These are phyloP conservation scores for Polyommatus iphigenia DNA, from an alignment of 2,888 invertebrate genomes.

Conservation along the genomic window DNA sequence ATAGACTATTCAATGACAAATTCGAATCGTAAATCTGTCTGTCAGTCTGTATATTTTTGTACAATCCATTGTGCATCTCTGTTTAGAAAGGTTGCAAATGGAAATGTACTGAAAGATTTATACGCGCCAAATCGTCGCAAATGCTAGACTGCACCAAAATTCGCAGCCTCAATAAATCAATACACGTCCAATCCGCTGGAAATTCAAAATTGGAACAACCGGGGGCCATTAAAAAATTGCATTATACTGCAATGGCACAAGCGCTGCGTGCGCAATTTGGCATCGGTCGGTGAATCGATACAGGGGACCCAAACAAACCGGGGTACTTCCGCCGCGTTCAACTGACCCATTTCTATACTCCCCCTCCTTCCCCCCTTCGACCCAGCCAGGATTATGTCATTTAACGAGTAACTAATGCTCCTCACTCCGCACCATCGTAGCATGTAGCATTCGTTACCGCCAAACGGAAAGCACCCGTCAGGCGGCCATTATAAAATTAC, in stretches of 20 bases:
- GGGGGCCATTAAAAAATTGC: constrained; percentile 35
- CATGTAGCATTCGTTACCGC: neutral
- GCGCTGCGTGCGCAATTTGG: constrained; percentile 64
- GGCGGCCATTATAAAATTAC: neutral
- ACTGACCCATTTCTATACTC: constrained; percentile 68
- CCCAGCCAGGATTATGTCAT: constrained; percentile 44
- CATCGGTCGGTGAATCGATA: constrained; percentile 61
- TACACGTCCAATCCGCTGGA: neutral
- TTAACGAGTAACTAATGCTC: constrained; percentile 35
- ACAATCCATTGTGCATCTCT: neutral
- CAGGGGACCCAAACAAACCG: constrained; percentile 74
- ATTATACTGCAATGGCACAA: constrained; percentile 42
- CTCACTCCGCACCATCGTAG: constrained; percentile 31
- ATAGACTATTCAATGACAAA: neutral
- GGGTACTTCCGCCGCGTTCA: constrained; percentile 61
- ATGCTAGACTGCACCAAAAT: neutral
- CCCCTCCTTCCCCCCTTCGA: constrained; percentile 46
- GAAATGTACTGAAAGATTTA: no score
- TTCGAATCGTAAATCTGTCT: neutral
- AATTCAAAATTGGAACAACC: constrained; percentile 10
- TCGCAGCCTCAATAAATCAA: neutral
- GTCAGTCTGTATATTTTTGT: neutral
- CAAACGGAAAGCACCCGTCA: constrained; percentile 4
- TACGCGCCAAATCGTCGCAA: neutral
- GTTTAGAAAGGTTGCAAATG: no score